Evolutionary conservation across 2,888 invertebrate genomes (phyloP), one percentile per base, ranked within the genome.

Genomic region (Odontothrips loti): DNA sequence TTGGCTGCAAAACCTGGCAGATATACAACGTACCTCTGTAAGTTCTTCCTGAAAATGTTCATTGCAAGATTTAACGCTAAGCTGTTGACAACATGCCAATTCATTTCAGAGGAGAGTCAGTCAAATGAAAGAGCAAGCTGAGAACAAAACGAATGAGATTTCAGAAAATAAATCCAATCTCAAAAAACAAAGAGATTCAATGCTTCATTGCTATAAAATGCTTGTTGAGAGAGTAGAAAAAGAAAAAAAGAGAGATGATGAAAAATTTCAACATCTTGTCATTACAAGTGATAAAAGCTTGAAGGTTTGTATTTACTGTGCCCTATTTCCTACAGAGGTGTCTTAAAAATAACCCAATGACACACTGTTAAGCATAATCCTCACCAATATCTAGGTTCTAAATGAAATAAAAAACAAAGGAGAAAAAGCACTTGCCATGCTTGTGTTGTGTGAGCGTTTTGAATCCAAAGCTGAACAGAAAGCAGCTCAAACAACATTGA

Each of bases 261-360:
- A 89, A 29, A 89, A 90, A 83, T 86, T 95, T 48, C 91, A 90
- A 34, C 83, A 89, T 34, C 88, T 94, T 86, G 92, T 92, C 15
- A 90, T 92, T 79, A 87, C 88, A 63, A 92, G 93, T 84, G 90
- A 91, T 84, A 88, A 90, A 81, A 88, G 89, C 80, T 89, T 90
- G 75, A 88, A 90, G 87, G 91, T 91, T 83, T 84, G n/a, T n/a
- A n/a, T n/a, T n/a, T n/a, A n/a, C n/a, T n/a, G 81, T 82, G 75
- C 81, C 68, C 29, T 20, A 47, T 79, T 79, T 58, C 43, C 68
- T 80, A 75, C n/a, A 81, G 23, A 43, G 47, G 15, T n/a, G 29
- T 47, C 63, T 81, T 51, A 34, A n/a, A n/a, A n/a, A 47, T 11
- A 15, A 29, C 20, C 79, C 63, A 11, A 68, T 43, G 6, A 43